phyloP scores from a whole-genome alignment of 2,888 invertebrate species.

The Lacanobia oleracea region DNA sequence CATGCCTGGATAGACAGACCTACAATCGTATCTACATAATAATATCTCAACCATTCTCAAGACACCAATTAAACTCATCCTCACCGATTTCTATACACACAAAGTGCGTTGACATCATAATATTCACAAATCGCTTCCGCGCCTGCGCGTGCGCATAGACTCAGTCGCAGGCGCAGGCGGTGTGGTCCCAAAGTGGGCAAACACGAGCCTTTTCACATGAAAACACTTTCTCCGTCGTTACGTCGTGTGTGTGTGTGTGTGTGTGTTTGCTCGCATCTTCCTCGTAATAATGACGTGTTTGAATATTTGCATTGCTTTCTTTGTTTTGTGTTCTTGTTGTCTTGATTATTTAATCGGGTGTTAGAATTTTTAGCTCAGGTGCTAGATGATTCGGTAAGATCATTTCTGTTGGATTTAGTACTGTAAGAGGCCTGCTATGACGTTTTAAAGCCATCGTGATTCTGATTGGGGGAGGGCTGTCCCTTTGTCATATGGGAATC shows the following conservation, averaged over 20 bases:
- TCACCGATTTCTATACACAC: slow-evolving; percentile 21
- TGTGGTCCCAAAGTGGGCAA: slow-evolving; percentile 66
- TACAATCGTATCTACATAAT: too few species aligned
- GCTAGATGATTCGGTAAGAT: neutral
- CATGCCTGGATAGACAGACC: too few species aligned
- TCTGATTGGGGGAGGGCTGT: too few species aligned
- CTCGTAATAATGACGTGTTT: slow-evolving; percentile 50
- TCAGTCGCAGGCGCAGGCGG: slow-evolving; percentile 21
- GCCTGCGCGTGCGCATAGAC: slow-evolving; percentile 18
- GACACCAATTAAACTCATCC: slow-evolving; percentile 1
- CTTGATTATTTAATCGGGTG: neutral
- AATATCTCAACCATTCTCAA: neutral
- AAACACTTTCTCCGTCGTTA: slow-evolving; percentile 75
- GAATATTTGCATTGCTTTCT: slow-evolving; percentile 38
- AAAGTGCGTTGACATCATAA: slow-evolving; percentile 36
- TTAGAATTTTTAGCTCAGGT: neutral
- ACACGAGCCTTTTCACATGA: slow-evolving; percentile 71
- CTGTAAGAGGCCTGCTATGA: too few species aligned
- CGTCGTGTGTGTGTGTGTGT: slow-evolving; percentile 12
- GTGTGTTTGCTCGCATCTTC: slow-evolving; percentile 48
- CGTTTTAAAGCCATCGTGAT: too few species aligned
- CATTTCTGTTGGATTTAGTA: neutral
- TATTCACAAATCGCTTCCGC: slow-evolving; percentile 49
- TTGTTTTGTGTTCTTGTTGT: neutral
- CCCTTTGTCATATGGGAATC: too few species aligned